Evolutionary conservation across 2,797 vertebrate species (phyloP), one percentile per base, ranked within the genome.

Genomic region (Sylvia borin): DNA sequence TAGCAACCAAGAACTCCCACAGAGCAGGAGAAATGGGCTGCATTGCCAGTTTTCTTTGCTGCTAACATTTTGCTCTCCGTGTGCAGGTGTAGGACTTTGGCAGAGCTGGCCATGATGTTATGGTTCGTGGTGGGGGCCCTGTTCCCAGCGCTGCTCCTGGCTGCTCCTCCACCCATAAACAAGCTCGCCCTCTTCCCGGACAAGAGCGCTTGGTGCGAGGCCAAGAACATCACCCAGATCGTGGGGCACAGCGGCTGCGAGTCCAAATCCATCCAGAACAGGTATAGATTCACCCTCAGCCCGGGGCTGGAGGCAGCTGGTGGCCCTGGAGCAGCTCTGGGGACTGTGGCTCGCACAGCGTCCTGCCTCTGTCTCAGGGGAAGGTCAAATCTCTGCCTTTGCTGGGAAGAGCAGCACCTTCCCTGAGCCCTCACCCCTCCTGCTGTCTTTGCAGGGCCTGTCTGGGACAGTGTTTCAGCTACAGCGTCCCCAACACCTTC

Each of bases 181-280:
- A 99, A 99, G 65, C 98, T 99, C 96, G 99, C 99, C 11, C 98
- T 99, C 90, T 99, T 99, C 98, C 99, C 99, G 3, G 99, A 99
- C 97, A 99, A 99, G 98, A 99, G 99, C 2, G 99, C 99, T 92
- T 99, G 99, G 99, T 99, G 99, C 2, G 99, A 99, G 94, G 99
- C 99, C 90, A 99, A 99, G 98, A 99, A 99, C 98, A 99, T 99
- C 98, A 99, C 99, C 80, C 99, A 99, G 98, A 99, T 99, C 36
- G 99, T 99, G 95, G 99, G 99, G 89, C 99, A 99, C 98, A 99
- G 98, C 5, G 99, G 99, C 98, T 99, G 99, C 91, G 98, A 99
- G 97, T 98, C 99, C 93, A 99, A 98, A 94, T 99, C 99, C 97
- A 99, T 99, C 97, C 99, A 99, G 98, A 99, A 99, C 98, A 99